Conservation (phyloP, 2,113 vertebrate species). For the Ceratotherium simum region DNA sequence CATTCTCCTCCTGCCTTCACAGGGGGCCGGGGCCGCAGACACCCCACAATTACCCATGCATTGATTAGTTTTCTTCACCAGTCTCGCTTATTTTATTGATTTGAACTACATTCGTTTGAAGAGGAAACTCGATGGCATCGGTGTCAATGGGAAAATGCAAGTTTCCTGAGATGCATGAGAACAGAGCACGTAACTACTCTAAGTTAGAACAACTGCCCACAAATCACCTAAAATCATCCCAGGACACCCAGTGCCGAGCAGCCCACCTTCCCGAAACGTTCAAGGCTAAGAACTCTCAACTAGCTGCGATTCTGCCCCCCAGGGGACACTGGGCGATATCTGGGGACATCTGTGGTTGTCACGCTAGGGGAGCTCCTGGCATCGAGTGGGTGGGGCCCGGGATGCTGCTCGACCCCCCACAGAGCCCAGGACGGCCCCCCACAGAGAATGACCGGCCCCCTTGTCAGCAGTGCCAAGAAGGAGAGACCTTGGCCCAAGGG, state of each 20-base stretch:
- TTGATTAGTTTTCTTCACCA: background rate
- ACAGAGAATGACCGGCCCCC: background rate
- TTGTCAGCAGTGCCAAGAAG: background rate
- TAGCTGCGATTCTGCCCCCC: background rate
- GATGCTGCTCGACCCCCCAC: background rate
- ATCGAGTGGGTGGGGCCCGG: no score
- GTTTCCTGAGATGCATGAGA: background rate
- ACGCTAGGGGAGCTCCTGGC: background rate
- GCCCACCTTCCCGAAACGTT: fast-evolving
- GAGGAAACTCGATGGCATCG: background rate
- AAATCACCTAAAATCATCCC: fast-evolving
- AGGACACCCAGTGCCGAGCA: fast-evolving
- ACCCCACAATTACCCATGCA: fast-evolving
- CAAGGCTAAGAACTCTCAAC: background rate
- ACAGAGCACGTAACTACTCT: background rate
- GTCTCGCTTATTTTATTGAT: background rate
- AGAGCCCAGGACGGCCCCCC: fast-evolving
- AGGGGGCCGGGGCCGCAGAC: fast-evolving
- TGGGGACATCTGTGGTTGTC: background rate
- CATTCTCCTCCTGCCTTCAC: background rate
- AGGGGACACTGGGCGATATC: background rate
- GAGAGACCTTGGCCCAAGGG: no score
- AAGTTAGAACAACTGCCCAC: background rate
- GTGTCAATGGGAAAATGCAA: background rate
- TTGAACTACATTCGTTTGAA: background rate